phyloP scores from a whole-genome alignment of 2,888 invertebrate genomes.

The Lamellibrachia satsuma region DNA sequence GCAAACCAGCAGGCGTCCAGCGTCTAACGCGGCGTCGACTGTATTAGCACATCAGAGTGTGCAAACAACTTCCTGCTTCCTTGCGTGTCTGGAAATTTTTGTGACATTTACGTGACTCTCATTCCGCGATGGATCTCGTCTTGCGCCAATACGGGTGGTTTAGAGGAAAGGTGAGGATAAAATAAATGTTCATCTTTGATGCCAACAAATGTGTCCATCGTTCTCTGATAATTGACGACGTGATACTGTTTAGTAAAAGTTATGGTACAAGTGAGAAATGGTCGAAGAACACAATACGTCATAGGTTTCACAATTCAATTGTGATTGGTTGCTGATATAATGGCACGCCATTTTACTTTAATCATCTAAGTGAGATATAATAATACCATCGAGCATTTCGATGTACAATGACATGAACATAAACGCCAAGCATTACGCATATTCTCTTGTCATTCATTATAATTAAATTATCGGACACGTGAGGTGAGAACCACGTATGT shows the following conservation, averaged over 20 bases:
- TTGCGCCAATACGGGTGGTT: background rate
- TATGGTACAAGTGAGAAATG: background rate
- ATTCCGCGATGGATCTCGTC: background rate
- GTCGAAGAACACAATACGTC: background rate
- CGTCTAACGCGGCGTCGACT: background rate
- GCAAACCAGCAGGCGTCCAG: background rate
- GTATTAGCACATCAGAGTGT: background rate
- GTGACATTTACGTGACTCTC: background rate
- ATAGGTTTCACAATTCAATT: background rate
- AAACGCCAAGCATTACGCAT: background rate
- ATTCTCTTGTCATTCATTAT: background rate
- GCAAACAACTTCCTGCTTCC: constrained; percentile 1
- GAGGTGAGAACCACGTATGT: background rate
- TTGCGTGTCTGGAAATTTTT: background rate
- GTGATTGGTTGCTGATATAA: background rate
- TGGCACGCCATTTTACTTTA: background rate
- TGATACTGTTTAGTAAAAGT: background rate
- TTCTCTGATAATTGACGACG: background rate
- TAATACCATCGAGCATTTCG: background rate
- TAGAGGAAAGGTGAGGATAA: background rate
- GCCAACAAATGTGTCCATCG: background rate
- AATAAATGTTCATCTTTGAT: background rate
- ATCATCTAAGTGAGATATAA: background rate
- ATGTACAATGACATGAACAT: too few relatives aligned
- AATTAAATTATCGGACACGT: background rate